phyloP scores from a whole-genome alignment of 1,140 invertebrate genomes.

The Rhynchophorus ferrugineus region DNA sequence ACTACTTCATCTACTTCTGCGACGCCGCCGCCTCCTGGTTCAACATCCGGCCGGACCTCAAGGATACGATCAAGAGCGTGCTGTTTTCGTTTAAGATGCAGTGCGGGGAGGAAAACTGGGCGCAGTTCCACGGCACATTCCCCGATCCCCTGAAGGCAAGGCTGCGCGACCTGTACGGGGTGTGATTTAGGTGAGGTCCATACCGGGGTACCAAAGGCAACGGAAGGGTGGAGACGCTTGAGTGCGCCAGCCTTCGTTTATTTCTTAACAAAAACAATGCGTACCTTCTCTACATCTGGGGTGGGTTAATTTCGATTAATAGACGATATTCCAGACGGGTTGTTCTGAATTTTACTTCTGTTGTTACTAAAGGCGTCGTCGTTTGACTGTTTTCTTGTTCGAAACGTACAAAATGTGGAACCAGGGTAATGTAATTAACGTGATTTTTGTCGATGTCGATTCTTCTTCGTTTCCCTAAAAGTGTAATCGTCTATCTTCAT shows the following conservation, averaged over 20 bases:
- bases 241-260: constrained; percentile 35
- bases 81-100: constrained; percentile 33
- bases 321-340: too few relatives aligned
- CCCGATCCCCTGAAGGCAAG: constrained; percentile 34
- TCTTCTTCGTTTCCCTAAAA: too few relatives aligned
- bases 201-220: constrained; percentile 24
- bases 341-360: too few relatives aligned
- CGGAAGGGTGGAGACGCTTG: constrained; percentile 35
- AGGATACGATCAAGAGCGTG: constrained; percentile 34
- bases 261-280: too few relatives aligned
- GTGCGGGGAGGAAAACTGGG: constrained; percentile 34
- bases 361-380: too few relatives aligned
- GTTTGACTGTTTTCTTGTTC: constrained; percentile 4
- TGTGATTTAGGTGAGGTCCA: constrained; percentile 27
- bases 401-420: too few relatives aligned
- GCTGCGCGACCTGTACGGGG: constrained; percentile 35
- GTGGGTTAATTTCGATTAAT: constrained; percentile 27
- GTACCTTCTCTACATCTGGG: constrained; percentile 22
- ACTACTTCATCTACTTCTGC: constrained; percentile 39
- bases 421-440: too few relatives aligned
- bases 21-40: constrained; percentile 39
- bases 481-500: too few relatives aligned
- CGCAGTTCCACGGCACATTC: constrained; percentile 34
- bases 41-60: constrained; percentile 34
- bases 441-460: too few relatives aligned